Percentiles rank a stretch among this genome's conserved stretches.
Evolutionary conservation across 2,888 invertebrate species (phyloP).

Genomic region (Craniophora ligustri): DNA sequence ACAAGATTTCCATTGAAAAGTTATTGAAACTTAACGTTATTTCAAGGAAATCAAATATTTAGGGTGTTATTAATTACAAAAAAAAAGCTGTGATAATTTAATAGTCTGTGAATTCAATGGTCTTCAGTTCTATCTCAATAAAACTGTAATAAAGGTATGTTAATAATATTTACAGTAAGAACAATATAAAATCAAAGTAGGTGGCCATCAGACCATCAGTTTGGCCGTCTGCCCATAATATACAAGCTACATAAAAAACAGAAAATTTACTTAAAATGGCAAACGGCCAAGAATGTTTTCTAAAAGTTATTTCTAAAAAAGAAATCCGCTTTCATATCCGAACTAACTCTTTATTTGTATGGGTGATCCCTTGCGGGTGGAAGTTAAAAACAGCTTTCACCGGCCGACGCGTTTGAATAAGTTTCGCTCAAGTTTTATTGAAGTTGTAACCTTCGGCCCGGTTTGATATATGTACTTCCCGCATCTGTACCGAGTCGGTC

Average conservation of each 20-base stretch:
- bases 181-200: constrained; percentile 21
- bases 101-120: too few species aligned
- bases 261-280: constrained; percentile 64
- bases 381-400: constrained; percentile 86
- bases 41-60: too few species aligned
- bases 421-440: constrained; percentile 74
- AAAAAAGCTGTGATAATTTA: too few species aligned
- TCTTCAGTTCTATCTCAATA: too few species aligned
- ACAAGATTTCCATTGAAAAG: too few species aligned
- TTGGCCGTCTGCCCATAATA: constrained; percentile 61
- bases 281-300: constrained; percentile 62
- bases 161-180: constrained; percentile 12
- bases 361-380: constrained; percentile 77
- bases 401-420: constrained; percentile 77
- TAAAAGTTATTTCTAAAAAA: constrained; percentile 70
- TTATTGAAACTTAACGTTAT: too few species aligned
- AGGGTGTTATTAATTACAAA: too few species aligned
- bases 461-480: constrained; percentile 82
- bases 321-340: constrained; percentile 74
- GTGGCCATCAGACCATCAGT: constrained; percentile 46
- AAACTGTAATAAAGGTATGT: not conserved
- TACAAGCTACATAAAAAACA: constrained; percentile 52
- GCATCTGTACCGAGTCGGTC: constrained; percentile 71
- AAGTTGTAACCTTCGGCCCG: constrained; percentile 79
- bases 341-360: constrained; percentile 84